These are phyloP conservation scores for Morpho helenor DNA, from an alignment of 2,888 invertebrate species.

Conservation along the genomic window DNA sequence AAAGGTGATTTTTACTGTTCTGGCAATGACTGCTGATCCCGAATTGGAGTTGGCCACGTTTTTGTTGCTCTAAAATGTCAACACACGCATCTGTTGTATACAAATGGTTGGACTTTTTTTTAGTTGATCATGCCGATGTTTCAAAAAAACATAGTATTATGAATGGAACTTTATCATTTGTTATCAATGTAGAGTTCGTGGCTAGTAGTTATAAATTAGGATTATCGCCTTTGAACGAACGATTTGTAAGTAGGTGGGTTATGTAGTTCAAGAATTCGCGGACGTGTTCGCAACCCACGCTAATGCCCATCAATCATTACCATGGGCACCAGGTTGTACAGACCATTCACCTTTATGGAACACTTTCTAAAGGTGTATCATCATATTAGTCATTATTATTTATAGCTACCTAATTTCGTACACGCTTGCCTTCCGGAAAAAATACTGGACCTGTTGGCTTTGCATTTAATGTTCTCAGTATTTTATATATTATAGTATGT, in stretches of 20 bases:
- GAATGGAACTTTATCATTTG: background rate
- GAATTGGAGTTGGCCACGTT: constrained; percentile 61
- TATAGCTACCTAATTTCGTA: constrained; percentile 33
- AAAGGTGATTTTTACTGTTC: constrained; percentile 63
- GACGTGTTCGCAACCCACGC: constrained; percentile 58
- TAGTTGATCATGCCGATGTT: background rate
- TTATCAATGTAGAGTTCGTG: background rate
- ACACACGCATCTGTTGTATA: constrained; percentile 41
- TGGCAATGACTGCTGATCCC: constrained; percentile 66
- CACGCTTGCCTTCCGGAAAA: constrained; percentile 25
- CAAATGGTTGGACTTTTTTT: constrained; percentile 15
- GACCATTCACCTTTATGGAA: constrained; percentile 42
- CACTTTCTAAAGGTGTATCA: constrained; percentile 52
- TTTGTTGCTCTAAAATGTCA: constrained; percentile 44
- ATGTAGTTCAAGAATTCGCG: constrained; percentile 52
- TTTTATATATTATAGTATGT: background rate
- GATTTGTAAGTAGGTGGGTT: constrained; percentile 49
- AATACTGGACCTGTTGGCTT: constrained; percentile 9
- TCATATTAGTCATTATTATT: constrained; percentile 40
- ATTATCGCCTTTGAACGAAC: constrained; percentile 42
- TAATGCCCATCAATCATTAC: constrained; percentile 60
- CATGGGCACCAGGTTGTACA: constrained; percentile 50
- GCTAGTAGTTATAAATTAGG: constrained; percentile 16
- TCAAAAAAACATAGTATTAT: background rate
- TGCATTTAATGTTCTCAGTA: background rate